Percentiles rank a stretch among this genome's conserved stretches.
phyloP scores from a whole-genome alignment of 2,888 invertebrate genomes.

The Drosophila testacea region DNA sequence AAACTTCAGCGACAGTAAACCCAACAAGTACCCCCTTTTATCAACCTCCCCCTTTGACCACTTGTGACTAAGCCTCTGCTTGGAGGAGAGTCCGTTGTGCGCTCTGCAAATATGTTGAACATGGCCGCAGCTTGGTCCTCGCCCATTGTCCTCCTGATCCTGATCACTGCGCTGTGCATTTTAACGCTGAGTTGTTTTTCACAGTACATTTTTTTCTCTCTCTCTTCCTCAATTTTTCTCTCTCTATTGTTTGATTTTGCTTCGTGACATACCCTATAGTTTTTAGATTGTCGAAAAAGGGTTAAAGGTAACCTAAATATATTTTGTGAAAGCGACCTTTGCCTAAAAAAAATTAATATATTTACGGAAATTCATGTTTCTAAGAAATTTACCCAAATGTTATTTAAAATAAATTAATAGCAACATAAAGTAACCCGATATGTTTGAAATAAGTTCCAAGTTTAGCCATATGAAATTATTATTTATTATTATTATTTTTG shows the following conservation, averaged over 20 bases:
- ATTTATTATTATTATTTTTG: too few species aligned
- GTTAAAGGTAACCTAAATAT: too few species aligned
- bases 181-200: slow-evolving; percentile 72
- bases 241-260: slow-evolving; percentile 28
- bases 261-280: slow-evolving; percentile 34
- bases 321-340: too few species aligned
- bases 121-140: slow-evolving; percentile 68
- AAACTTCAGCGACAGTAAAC: slow-evolving; percentile 73
- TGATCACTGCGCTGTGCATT: slow-evolving; percentile 77
- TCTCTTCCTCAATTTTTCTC: neutral
- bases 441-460: too few species aligned
- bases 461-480: too few species aligned
- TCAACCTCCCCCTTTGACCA: neutral
- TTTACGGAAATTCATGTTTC: too few species aligned
- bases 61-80: slow-evolving; percentile 40
- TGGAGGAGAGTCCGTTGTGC: slow-evolving; percentile 35
- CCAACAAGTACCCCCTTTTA: slow-evolving; percentile 33
- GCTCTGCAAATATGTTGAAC: slow-evolving; percentile 79
- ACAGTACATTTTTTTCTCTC: slow-evolving; percentile 39
- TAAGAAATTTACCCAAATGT: too few species aligned
- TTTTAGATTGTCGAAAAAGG: neutral
- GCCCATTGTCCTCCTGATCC: slow-evolving; percentile 73
- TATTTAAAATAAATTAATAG: too few species aligned
- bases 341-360: too few species aligned
- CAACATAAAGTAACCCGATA: too few species aligned